These are phyloP conservation scores for Drosophila neotestacea DNA, from an alignment of 2,888 invertebrate genomes.

Conservation along the genomic window DNA sequence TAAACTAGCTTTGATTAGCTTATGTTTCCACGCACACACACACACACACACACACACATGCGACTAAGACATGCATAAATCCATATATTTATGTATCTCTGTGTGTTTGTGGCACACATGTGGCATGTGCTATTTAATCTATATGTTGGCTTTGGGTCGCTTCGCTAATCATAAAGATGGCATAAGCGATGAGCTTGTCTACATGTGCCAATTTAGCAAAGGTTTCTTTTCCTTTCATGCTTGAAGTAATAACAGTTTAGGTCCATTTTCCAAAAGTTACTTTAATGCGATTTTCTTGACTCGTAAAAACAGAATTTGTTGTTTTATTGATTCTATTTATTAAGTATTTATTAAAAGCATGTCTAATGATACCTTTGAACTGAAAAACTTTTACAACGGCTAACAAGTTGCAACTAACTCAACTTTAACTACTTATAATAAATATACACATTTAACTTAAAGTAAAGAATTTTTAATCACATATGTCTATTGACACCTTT, in stretches of 20 bases:
- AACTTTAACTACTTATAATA: neutral
- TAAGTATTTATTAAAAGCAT: no score
- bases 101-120: conserved; percentile 49
- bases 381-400: no score
- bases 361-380: no score
- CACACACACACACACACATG: conserved; percentile 38
- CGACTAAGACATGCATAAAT: conserved; percentile 62
- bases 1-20: conserved; percentile 81
- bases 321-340: neutral
- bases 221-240: conserved; percentile 4
- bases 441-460: no score
- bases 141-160: conserved; percentile 68
- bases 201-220: conserved; percentile 57
- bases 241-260: conserved; percentile 17
- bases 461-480: no score
- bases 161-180: conserved; percentile 75
- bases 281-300: conserved; percentile 14
- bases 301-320: neutral
- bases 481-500: no score
- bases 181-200: conserved; percentile 69
- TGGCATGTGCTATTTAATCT: conserved; percentile 70
- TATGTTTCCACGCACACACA: conserved; percentile 58
- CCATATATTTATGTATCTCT: conserved; percentile 54
- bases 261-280: neutral
- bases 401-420: neutral